phyloP scores from a whole-genome alignment of 1,140 invertebrate species.

The Euborellia annulipes region DNA sequence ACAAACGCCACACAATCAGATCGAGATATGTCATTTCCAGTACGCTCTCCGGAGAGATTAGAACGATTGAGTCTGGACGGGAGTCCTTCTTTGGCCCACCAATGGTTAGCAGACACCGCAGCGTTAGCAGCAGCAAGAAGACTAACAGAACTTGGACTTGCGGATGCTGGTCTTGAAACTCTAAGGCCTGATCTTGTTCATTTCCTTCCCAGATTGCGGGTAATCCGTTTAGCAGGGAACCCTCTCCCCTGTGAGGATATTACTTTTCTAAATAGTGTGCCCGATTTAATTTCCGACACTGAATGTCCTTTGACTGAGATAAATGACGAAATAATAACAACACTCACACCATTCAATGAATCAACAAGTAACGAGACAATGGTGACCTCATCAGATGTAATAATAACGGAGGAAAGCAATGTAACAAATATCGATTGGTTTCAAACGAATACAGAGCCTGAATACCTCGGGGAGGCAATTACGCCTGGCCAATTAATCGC shows the following conservation, averaged over 20 bases:
- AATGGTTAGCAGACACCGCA: constrained; percentile 49
- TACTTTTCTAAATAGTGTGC: background rate
- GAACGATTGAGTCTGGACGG: constrained; percentile 52
- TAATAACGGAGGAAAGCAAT: too few relatives aligned
- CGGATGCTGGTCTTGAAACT: constrained; percentile 40
- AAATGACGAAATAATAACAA: too few relatives aligned
- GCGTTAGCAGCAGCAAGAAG: constrained; percentile 49
- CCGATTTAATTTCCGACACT: background rate
- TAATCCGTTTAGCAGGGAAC: constrained; percentile 41
- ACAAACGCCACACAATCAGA: constrained; percentile 33
- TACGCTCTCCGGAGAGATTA: constrained; percentile 48
- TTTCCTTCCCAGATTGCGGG: constrained; percentile 47
- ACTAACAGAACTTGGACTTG: constrained; percentile 50
- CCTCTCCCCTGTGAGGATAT: constrained; percentile 38
- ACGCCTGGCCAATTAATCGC: too few relatives aligned
- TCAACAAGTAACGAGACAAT: too few relatives aligned
- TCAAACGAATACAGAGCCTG: too few relatives aligned
- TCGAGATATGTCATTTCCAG: constrained; percentile 47
- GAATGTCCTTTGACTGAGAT: too few relatives aligned
- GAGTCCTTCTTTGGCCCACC: constrained; percentile 50
- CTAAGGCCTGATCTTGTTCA: constrained; percentile 49
- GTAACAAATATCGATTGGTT: too few relatives aligned
- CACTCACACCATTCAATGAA: too few relatives aligned
- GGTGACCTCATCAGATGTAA: too few relatives aligned
- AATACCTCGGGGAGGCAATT: too few relatives aligned